Evolutionary conservation across 2,113 vertebrate genomes (phyloP), one percentile per base, ranked within the genome.

Genomic region (Cyprinodon variegatus): DNA sequence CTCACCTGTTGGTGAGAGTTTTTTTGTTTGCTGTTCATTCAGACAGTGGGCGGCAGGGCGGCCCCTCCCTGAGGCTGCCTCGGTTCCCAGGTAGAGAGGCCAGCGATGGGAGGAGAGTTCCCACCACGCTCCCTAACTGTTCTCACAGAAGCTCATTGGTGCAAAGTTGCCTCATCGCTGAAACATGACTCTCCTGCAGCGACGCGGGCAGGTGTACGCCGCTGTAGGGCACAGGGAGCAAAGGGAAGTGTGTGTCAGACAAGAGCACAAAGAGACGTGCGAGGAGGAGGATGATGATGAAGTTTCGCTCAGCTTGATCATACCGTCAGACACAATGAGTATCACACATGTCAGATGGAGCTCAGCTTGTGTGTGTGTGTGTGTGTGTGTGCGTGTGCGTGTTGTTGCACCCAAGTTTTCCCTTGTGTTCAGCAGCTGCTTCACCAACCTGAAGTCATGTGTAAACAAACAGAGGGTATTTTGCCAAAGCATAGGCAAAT

Each of bases 101-200:
- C 65, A 68, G 81, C 70, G 85, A 93, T 84, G 94, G 95, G 95
- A 93, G 95, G 95, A 95, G 95, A 95, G 85, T 96, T 96, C 95
- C 94, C 95, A 96, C 95, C 95, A 93, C 91, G 83, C 90, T 93
- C 78, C 78, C 88, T 91, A 86, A 91, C 89, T 84, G 92, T 94
- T 95, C 93, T 94, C 94, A 94, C 93, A 89, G 74, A 80, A 87
- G 91, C 90, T 86, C 81, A 94, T 94, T 93, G 94, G 91, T 74
- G n/a, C 83, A 70, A 87, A 74, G 79, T 92, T 89, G 83, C 84
- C 83, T 94, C 89, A 92, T 88, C 64, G 81, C 50, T 91, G 90
- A 85, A 93, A 94, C 76, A 7, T 22, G 88, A 92, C 86, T 85
- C 93, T 83, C 60, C 39, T 61, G 46, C 78, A 61, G 87, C 67